Evolutionary conservation across 2,888 invertebrate genomes (phyloP), one percentile per base, ranked within the genome.

Genomic region (Hypselothyrea guttata): DNA sequence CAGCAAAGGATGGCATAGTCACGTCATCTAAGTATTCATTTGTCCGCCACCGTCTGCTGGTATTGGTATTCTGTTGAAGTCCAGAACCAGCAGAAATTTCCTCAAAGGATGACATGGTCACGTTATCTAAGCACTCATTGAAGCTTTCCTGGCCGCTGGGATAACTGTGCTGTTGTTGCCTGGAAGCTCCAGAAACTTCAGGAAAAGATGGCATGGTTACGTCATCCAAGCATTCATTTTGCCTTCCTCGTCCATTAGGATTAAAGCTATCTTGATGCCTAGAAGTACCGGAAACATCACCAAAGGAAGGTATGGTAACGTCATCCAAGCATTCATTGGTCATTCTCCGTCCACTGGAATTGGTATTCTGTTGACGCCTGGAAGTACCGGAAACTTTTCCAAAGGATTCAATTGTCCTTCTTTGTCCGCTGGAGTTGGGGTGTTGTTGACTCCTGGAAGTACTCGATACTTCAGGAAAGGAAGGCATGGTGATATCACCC

Each of bases 221-320:
- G 28, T 58, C 37, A 0, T 62, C 53, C 3, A 57, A 7, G 9
- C 37, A 51, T 4, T 59, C 53, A 9, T 35, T 49, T 1, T 44
- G 1, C 4, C 18, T 18, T n/a, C n/a, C n/a, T n/a, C n/a, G n/a
- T n/a, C n/a, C n/a, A n/a, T n/a, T n/a, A n/a, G n/a, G n/a, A n/a
- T n/a, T n/a, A n/a, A n/a, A n/a, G n/a, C n/a, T n/a, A n/a, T n/a
- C n/a, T n/a, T n/a, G 30, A 31, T 13, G 40, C 12, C 16, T 27
- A 1, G 48, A 34, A 3, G 33, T 11, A 4, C 52, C 49, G 0
- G 69, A 69, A 0, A 58, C 41, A 7, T 7, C 56, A 2, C 49
- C 53, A 41, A 53, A 56, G 0, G 55, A 51, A 7, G 67, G 70
- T 57, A 59, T 60, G 8, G 22, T 57, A 2, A 55, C 1, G 13